Percentiles rank a stretch among this genome's conserved stretches.
Evolutionary conservation across 2,888 invertebrate genomes (phyloP).

Genomic region (Ganaspis brasiliensis): DNA sequence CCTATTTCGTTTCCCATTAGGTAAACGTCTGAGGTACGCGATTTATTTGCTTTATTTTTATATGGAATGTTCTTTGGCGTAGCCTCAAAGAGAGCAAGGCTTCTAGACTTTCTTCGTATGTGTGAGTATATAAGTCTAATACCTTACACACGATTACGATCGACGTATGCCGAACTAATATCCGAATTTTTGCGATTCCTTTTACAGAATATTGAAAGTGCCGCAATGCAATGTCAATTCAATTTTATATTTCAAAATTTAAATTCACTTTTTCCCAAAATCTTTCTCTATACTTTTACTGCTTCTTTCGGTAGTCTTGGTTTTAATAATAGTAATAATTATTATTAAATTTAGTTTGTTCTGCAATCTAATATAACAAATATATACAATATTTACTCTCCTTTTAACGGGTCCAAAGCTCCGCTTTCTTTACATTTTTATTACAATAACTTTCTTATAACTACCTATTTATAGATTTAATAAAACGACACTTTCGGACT

Average conservation of each 20-base stretch:
- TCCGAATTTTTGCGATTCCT: conserved; percentile 77
- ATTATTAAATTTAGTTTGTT: too few relatives aligned
- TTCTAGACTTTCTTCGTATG: conserved; percentile 41
- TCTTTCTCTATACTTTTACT: too few relatives aligned
- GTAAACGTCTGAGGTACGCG: conserved; percentile 74
- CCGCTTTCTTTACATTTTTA: too few relatives aligned
- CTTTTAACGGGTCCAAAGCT: too few relatives aligned
- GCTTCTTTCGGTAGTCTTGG: too few relatives aligned
- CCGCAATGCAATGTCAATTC: conserved; percentile 20
- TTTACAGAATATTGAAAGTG: conserved; percentile 72
- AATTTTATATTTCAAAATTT: background rate
- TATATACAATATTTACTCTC: too few relatives aligned
- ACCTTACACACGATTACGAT: conserved; percentile 74
- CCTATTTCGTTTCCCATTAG: conserved; percentile 77
- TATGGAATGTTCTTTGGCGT: conserved; percentile 73
- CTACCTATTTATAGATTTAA: too few relatives aligned
- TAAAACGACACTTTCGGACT: too few relatives aligned
- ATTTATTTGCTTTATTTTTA: conserved; percentile 71
- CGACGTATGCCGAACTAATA: conserved; percentile 73
- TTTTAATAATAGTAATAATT: too few relatives aligned
- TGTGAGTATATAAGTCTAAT: conserved; percentile 52
- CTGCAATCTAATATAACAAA: too few relatives aligned
- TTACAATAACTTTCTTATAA: too few relatives aligned
- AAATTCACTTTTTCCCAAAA: background rate
- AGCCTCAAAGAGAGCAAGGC: conserved; percentile 65